Evolutionary conservation across 1,140 invertebrate species (phyloP), one percentile per base, ranked within the genome.

Genomic region (Oryctes rhinoceros): DNA sequence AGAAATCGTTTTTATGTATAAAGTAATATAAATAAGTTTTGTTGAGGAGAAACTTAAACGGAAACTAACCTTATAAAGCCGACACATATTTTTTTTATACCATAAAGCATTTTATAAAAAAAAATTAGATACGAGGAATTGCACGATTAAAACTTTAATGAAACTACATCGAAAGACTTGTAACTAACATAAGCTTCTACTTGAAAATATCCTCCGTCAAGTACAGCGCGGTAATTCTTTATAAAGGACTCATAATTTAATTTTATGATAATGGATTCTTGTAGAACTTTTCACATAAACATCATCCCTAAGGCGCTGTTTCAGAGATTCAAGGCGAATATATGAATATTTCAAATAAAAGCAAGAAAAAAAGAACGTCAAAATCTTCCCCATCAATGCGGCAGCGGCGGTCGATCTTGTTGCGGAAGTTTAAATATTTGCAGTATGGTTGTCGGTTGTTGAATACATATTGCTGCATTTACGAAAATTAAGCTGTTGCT

Each of bases 251-350:
- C 53, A 67, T 67, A 67, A 6, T 67, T 67, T 67, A 67, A 67
- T 67, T 67, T 67, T 67, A 67, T 67, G 62, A 67, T 24, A 67
- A 11, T 67, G 62, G 62, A 67, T 67, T 67, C 18, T 35, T 53
- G 4, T 35, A 20, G 24, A 67, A 67, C 62, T 67, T 67, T 67
- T 67, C 62, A 35, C 30, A 67, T 67, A 67, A 67, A 67, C 62
- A 67, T 67, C 62, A 24, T 67, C 30, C 30, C 30, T 11, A 20
- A 67, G 30, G 18, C 62, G 62, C 7, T 67, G 62, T 18, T 67
- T 67, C 20, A 11, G 18, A 24, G 18, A 24, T 24, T 24, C 62
- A 11, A 18, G 20, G 62, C 18, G 18, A 4, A 20, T 67, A 18
- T 11, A 67, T 67, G n/a, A 3, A 67, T 67, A 35, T 67, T 67